phyloP scores from a whole-genome alignment of 2,113 vertebrate genomes.

The Aspiorhynchus laticeps region DNA sequence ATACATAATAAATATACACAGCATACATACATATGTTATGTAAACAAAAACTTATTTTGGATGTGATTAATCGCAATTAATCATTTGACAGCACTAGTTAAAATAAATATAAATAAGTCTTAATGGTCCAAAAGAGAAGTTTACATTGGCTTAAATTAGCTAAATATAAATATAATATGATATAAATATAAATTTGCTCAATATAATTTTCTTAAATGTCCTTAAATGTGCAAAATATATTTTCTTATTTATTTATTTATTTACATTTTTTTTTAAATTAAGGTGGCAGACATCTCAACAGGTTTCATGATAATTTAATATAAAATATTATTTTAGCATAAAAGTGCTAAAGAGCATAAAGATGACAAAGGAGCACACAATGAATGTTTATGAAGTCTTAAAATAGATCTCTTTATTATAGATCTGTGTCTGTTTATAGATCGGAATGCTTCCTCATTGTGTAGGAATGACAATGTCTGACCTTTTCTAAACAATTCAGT shows the following conservation, averaged over 20 bases:
- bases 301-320: not conserved
- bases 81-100: too few relatives aligned
- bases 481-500: constrained; percentile 36
- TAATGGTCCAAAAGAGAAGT: not conserved
- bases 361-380: not conserved
- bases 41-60: too few relatives aligned
- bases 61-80: too few relatives aligned
- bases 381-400: not conserved
- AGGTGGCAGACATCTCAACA: not conserved
- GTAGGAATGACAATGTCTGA: constrained; percentile 28
- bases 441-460: constrained; percentile 14
- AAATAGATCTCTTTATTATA: not conserved
- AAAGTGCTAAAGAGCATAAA: not conserved
- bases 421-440: not conserved
- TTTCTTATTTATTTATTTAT: not conserved
- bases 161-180: not conserved
- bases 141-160: not conserved
- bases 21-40: too few relatives aligned
- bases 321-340: not conserved
- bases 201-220: too few relatives aligned
- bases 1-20: too few relatives aligned
- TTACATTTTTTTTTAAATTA: not conserved
- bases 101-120: too few relatives aligned
- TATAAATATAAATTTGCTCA: too few relatives aligned
- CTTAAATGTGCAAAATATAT: not conserved